Conservation (phyloP, 1,140 invertebrate genomes). For the Archegozetes longisetosus region DNA sequence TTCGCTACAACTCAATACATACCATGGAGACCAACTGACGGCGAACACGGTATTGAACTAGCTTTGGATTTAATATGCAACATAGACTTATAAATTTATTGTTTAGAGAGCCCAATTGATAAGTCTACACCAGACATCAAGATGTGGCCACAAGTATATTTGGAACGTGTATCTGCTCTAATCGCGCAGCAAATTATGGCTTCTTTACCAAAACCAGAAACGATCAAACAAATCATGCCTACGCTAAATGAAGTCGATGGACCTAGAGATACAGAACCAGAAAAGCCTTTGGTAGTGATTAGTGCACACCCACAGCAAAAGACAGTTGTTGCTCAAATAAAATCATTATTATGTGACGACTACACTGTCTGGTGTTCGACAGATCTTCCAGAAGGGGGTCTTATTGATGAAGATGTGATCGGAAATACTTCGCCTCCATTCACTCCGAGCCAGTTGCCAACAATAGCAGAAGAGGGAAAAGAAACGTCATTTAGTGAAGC, state of each 20-base stretch:
- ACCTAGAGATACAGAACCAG: background rate
- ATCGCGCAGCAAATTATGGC: background rate
- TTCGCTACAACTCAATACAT: constrained; percentile 32
- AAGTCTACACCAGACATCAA: constrained; percentile 4
- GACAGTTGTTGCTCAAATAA: constrained; percentile 19
- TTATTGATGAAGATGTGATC: background rate
- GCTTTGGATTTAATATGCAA: background rate
- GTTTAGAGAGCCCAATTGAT: background rate
- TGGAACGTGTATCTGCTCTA: constrained; percentile 5
- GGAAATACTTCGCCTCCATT: background rate
- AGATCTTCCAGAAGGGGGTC: constrained; percentile 17
- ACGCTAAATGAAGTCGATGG: background rate
- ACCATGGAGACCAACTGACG: constrained; percentile 18
- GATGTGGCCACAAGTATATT: constrained; percentile 4
- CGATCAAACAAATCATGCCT: too few species aligned
- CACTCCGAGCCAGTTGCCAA: constrained; percentile 17
- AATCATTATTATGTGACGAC: constrained; percentile 22
- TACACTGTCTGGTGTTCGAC: constrained; percentile 28
- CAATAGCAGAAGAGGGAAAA: constrained; percentile 20
- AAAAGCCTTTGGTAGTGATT: constrained; percentile 21
- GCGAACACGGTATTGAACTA: constrained; percentile 18
- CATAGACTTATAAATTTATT: background rate
- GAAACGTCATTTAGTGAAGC: constrained; percentile 14
- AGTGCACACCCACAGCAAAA: constrained; percentile 22
- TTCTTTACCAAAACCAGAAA: background rate